Conservation (phyloP, 2,797 vertebrate species). For the Pseudopleuronectes americanus region DNA sequence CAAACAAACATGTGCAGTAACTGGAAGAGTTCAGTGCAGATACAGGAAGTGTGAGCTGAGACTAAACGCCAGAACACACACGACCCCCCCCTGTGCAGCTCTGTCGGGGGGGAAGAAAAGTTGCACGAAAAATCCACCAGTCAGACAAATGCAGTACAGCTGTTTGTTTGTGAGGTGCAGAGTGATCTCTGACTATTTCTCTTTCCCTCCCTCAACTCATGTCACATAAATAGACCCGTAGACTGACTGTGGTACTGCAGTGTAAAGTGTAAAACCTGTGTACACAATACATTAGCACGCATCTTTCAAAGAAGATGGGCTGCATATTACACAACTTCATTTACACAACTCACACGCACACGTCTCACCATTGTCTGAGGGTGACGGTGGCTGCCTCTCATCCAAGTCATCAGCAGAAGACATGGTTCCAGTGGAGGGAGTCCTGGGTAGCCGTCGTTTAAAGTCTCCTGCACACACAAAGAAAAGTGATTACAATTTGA, state of each 20-base stretch:
- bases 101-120: not conserved
- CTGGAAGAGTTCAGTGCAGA: constrained; percentile 35
- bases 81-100: constrained; percentile 40
- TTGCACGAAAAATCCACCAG: constrained; percentile 4
- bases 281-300: too few species aligned
- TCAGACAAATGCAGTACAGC: not conserved
- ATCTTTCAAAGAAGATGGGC: too few species aligned
- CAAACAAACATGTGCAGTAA: constrained; percentile 41
- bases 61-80: constrained; percentile 61
- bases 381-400: constrained; percentile 93
- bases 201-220: constrained; percentile 6
- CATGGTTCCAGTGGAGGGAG: constrained; percentile 98
- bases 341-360: constrained; percentile 13
- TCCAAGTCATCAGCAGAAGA: constrained; percentile 98
- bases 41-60: constrained; percentile 58
- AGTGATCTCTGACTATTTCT: constrained; percentile 13
- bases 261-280: too few species aligned
- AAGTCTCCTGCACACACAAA: constrained; percentile 88
- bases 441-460: constrained; percentile 94
- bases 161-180: not conserved
- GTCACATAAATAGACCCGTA: not conserved
- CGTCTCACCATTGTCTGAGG: constrained; percentile 91
- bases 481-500: not conserved
- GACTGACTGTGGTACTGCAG: not conserved
- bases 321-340: too few species aligned